Conservation (phyloP, 2,113 vertebrate species). For the Anarrhichthys ocellatus region DNA sequence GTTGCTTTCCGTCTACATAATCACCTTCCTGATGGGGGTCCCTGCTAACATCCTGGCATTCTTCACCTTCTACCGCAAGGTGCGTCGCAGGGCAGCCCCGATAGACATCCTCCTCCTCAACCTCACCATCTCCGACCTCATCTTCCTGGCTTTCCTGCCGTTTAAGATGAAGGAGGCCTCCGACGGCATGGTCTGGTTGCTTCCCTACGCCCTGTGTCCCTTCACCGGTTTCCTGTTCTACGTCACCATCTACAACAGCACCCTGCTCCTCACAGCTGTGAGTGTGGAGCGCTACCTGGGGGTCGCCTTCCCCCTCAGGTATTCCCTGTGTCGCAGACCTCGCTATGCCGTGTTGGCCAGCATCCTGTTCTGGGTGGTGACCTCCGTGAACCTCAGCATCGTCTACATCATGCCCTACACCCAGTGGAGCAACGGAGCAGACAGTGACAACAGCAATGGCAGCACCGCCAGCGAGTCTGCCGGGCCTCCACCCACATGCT, state of each 20-base stretch:
- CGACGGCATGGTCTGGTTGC: constrained; percentile 78
- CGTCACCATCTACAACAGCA: constrained; percentile 92
- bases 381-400: constrained; percentile 85
- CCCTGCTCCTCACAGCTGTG: constrained; percentile 87
- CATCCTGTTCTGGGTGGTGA: constrained; percentile 83
- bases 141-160: constrained; percentile 88
- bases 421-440: neutral
- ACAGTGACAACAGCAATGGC: neutral
- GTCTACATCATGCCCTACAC: constrained; percentile 84
- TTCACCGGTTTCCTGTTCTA: constrained; percentile 86
- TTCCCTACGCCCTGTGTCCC: constrained; percentile 82
- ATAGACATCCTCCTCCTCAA: constrained; percentile 90
- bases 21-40: constrained; percentile 88
- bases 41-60: constrained; percentile 88
- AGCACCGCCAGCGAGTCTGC: neutral
- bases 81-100: constrained; percentile 75
- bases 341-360: constrained; percentile 78
- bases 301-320: constrained; percentile 86
- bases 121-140: constrained; percentile 89
- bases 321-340: constrained; percentile 81
- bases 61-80: constrained; percentile 82
- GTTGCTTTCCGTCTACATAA: constrained; percentile 81
- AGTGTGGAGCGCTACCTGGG: constrained; percentile 90
- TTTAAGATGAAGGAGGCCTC: constrained; percentile 88
- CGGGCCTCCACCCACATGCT: constrained; percentile 76